Conservation (phyloP, 2,797 vertebrate genomes). For the Podarcis siculus region DNA sequence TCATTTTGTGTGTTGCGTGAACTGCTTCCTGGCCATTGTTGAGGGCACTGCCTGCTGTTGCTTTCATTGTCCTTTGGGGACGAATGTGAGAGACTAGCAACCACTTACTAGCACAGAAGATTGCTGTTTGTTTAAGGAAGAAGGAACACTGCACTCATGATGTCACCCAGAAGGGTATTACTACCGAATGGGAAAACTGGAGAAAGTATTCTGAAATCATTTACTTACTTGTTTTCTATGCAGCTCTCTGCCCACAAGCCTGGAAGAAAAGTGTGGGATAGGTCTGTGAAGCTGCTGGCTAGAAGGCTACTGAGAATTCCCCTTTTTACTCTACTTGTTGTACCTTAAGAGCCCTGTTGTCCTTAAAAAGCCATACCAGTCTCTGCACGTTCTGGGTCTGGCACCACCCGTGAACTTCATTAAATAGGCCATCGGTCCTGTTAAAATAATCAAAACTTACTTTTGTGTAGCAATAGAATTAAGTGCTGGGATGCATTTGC, state of each 20-base stretch:
- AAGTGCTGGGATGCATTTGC: not conserved
- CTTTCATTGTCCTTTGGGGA: constrained; percentile 10
- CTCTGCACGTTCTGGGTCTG: not conserved
- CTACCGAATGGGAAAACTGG: not conserved
- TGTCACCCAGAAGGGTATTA: not conserved
- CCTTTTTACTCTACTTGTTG: not conserved
- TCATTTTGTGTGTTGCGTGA: not conserved
- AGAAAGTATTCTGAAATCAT: not conserved
- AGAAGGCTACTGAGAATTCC: not conserved
- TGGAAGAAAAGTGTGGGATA: not conserved
- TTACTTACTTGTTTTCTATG: not conserved
- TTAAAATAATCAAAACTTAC: not conserved
- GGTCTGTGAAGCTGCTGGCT: not conserved
- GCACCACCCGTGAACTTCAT: not conserved
- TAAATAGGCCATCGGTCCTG: not conserved
- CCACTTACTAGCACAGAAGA: not conserved
- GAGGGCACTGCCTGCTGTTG: constrained; percentile 3
- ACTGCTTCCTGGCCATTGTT: not conserved
- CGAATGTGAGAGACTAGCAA: not conserved
- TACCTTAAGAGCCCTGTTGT: not conserved
- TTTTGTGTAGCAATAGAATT: not conserved
- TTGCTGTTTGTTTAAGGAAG: constrained; percentile 6
- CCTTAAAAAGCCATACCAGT: not conserved
- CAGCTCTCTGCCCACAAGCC: not conserved
- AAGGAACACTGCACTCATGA: not conserved